Base-by-base conservation (phyloP, 2,888 invertebrate species). In the Leptarthrus brevirostris region DNA sequence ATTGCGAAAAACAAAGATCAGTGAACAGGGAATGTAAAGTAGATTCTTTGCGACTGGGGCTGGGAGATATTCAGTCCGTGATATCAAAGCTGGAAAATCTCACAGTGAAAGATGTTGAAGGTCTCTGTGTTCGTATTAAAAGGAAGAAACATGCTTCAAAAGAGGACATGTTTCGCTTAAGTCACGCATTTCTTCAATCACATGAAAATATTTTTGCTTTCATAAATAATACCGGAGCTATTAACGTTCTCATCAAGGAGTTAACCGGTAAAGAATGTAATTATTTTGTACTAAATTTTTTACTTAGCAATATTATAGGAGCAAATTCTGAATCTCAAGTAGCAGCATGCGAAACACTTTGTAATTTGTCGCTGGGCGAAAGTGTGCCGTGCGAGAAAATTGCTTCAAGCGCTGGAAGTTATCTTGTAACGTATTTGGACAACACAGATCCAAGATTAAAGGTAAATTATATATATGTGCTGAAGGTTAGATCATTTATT, bases 301-400 rank as follows among this genome's bases (percentile, higher is more conserved):
- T 12, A 5, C 14, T n/a, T 22, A 4, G 47, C 3, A 47, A 1
- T 30, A 52, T 34, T 72, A 1, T 6, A 84, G 84, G 84, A 0
- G 73, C 79, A 0, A 77, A 83, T 40, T 75, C 80, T 0, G 78
- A 80, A 18, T 79, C 80, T 0, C 83, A 83, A 73, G 77, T 83
- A 1, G 78, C 79, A 52, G 82, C 85, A 0, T 79, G 79, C 3
- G 84, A 85, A 76, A 82, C 82, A 10, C 64, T 85, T 2, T 85
- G 85, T 69, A 85, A 85, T 76, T 76, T 84, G 2, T 83, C 84
- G 1, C 73, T 85, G 1, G 85, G 85, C 0, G 81, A 82, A 54
- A 76, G 77, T 1, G 79, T 80, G 3, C 79, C 82, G 3, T 83
- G 83, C 72, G 82, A 83, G 6, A 85, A 83, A 77, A 80, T 85